A percentile compares a stretch with the other conserved stretches of the same genome.
These are phyloP conservation scores for Calyptommatus sinebrachiatus DNA, from an alignment of 2,113 vertebrate genomes.

Conservation along the genomic window DNA sequence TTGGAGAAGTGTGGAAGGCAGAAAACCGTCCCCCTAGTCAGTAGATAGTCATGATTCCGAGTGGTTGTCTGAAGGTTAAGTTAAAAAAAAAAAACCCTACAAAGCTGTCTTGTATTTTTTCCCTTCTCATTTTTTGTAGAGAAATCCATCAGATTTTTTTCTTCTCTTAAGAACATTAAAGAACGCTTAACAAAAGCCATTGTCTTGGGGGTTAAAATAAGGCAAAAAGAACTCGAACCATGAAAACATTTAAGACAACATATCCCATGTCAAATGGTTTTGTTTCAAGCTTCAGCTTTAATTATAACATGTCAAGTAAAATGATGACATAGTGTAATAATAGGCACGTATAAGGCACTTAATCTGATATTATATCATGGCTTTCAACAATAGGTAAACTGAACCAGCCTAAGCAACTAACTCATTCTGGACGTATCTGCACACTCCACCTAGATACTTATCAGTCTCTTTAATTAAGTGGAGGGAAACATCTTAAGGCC, in stretches of 20 bases:
- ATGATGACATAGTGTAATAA: conserved; percentile 77
- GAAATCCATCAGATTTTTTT: background rate
- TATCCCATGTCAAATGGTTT: conserved; percentile 72
- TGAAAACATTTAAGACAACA: conserved; percentile 66
- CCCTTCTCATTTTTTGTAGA: background rate
- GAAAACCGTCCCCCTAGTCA: too few species aligned
- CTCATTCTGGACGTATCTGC: conserved; percentile 72
- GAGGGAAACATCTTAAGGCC: conserved; percentile 69
- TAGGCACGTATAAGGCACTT: conserved; percentile 71
- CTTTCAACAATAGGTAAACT: conserved; percentile 74
- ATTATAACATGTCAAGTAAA: conserved; percentile 72
- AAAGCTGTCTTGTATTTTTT: background rate
- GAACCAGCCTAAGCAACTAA: conserved; percentile 67
- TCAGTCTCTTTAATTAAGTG: conserved; percentile 75
- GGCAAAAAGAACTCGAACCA: conserved; percentile 52
- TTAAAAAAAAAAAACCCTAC: background rate
- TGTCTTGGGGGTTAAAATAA: conserved; percentile 61
- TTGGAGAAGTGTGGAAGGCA: too few species aligned
- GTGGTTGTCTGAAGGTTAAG: too few species aligned
- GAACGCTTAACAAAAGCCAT: background rate
- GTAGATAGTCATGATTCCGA: too few species aligned
- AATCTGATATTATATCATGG: conserved; percentile 76
- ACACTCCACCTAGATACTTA: conserved; percentile 78
- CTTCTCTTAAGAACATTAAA: background rate
- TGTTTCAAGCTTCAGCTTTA: conserved; percentile 66